These are phyloP conservation scores for Yponomeuta sedellus DNA, from an alignment of 2,888 invertebrate species.

Conservation along the genomic window DNA sequence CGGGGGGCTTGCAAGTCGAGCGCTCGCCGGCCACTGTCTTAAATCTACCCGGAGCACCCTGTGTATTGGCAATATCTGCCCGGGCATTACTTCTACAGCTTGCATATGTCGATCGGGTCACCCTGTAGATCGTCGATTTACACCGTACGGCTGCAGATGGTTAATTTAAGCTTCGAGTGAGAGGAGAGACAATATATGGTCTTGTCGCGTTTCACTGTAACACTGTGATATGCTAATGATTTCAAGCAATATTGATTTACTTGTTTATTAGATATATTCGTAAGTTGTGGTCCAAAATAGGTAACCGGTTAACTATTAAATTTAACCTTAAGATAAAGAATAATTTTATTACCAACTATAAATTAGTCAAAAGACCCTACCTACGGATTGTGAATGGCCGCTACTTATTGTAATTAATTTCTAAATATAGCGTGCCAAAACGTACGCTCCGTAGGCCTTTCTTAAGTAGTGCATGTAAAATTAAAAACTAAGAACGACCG, in stretches of 20 bases:
- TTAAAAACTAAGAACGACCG: too few relatives aligned
- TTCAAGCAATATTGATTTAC: too few relatives aligned
- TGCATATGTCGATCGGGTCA: slow-evolving; percentile 23
- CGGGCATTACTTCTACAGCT: slow-evolving; percentile 44
- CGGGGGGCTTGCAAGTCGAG: slow-evolving; percentile 65
- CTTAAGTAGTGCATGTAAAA: too few relatives aligned
- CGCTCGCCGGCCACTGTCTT: slow-evolving; percentile 56
- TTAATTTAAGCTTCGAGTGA: slow-evolving; percentile 3
- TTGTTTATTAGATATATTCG: neutral
- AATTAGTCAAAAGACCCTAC: too few relatives aligned
- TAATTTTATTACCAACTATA: too few relatives aligned
- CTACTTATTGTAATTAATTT: too few relatives aligned
- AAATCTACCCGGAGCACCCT: slow-evolving; percentile 55
- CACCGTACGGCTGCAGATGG: slow-evolving; percentile 9
- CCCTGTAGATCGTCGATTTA: slow-evolving; percentile 26
- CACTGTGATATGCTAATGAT: neutral
- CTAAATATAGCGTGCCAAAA: too few relatives aligned
- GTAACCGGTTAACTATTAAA: too few relatives aligned
- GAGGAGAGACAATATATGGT: neutral
- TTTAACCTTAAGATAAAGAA: too few relatives aligned
- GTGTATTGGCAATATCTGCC: slow-evolving; percentile 72
- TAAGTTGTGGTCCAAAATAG: neutral
- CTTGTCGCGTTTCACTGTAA: neutral
- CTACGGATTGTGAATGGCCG: too few relatives aligned
- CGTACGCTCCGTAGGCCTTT: too few relatives aligned